phyloP scores from a whole-genome alignment of 2,888 invertebrate species.

The Sinodicranocentrus sp. region DNA sequence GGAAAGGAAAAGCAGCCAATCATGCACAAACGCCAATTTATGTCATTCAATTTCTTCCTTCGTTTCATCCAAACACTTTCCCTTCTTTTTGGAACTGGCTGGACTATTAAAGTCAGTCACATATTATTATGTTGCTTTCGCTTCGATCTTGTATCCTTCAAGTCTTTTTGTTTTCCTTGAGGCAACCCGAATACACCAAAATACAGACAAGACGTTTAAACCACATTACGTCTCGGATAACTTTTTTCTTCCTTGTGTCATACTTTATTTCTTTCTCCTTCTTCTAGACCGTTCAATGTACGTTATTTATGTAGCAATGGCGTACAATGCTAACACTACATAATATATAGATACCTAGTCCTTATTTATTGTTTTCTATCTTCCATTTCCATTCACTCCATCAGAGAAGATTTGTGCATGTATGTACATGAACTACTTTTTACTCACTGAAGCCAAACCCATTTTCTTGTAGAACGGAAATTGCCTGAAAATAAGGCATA shows the following conservation, averaged over 20 bases:
- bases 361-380: too few species aligned
- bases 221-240: conserved; percentile 7
- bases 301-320: too few species aligned
- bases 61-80: conserved; percentile 41
- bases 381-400: too few species aligned
- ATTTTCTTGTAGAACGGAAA: conserved; percentile 46
- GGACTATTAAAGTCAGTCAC: conserved; percentile 18
- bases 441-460: background rate
- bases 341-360: too few species aligned
- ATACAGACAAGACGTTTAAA: conserved; percentile 2
- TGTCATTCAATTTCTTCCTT: conserved; percentile 51
- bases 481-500: conserved; percentile 63
- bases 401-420: too few species aligned
- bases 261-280: conserved; percentile 8
- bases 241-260: conserved; percentile 15
- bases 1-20: conserved; percentile 32
- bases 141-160: conserved; percentile 8
- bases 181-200: background rate
- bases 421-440: conserved; percentile 34
- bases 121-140: conserved; percentile 22
- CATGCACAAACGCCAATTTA: conserved; percentile 52
- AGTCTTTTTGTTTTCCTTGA: conserved; percentile 22
- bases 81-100: conserved; percentile 12
- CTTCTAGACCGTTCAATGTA: background rate
- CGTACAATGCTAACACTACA: too few species aligned